Percentiles rank a stretch among this genome's conserved stretches.
Evolutionary conservation across 2,113 vertebrate species (phyloP).

Genomic region (Phylloscopus whistleri): DNA sequence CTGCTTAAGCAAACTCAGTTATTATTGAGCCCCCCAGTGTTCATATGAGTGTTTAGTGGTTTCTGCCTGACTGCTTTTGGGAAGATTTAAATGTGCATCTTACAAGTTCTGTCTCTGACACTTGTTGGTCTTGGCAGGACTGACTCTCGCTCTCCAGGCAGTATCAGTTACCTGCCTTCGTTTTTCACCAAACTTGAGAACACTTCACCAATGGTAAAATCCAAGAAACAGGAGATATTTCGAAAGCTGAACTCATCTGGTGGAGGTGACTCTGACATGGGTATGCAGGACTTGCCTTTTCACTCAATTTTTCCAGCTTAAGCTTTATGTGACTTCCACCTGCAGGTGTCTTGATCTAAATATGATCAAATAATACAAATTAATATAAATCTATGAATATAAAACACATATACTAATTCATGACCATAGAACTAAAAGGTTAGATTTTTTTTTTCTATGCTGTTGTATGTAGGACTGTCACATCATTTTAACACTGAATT

Average conservation of each 20-base stretch:
- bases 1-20: background rate
- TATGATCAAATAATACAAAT: background rate
- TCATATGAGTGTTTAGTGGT: background rate
- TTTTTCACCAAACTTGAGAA: conserved; percentile 98
- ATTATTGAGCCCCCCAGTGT: background rate
- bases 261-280: conserved; percentile 94
- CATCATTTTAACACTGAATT: background rate
- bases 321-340: background rate
- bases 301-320: background rate
- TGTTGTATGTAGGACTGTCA: background rate
- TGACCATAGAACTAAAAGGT: background rate
- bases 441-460: background rate
- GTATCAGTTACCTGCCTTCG: conserved; percentile 89
- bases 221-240: conserved; percentile 99
- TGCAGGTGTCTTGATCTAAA: background rate
- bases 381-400: background rate
- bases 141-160: conserved; percentile 93
- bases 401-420: background rate
- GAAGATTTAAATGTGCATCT: background rate
- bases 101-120: background rate
- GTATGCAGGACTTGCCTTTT: conserved; percentile 83
- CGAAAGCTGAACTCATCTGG: conserved; percentile 98
- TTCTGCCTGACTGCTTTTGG: background rate
- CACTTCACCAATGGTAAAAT: conserved; percentile 96
- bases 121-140: conserved; percentile 71